phyloP scores from a whole-genome alignment of 2,797 vertebrate species.

The Scarus forsteni region DNA sequence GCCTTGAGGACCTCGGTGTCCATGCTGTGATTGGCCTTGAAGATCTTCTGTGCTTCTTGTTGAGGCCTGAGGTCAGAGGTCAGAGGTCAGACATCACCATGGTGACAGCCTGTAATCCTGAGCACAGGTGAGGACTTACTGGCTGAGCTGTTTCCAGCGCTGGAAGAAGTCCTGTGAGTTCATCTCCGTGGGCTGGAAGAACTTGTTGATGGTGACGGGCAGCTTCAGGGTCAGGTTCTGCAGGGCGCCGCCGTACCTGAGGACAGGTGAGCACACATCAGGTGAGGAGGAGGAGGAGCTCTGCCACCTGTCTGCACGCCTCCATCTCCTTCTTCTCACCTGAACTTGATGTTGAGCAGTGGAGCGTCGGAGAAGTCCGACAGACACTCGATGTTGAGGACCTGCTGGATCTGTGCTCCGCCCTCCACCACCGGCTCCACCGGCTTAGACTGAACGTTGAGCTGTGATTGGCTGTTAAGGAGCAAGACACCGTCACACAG shows the following conservation, averaged over 20 bases:
- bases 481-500: not conserved
- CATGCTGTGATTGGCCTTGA: constrained; percentile 93
- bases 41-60: constrained; percentile 95
- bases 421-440: constrained; percentile 93
- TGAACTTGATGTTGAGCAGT: constrained; percentile 92
- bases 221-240: constrained; percentile 92
- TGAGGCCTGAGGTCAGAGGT: constrained; percentile 83
- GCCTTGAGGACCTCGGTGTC: constrained; percentile 93
- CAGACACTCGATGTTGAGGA: constrained; percentile 94
- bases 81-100: constrained; percentile 6
- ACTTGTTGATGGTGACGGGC: constrained; percentile 95
- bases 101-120: not conserved
- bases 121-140: constrained; percentile 76
- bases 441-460: constrained; percentile 91
- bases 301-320: too few relatives aligned
- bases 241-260: constrained; percentile 90
- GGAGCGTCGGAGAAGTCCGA: constrained; percentile 89
- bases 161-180: constrained; percentile 93
- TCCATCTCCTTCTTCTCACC: constrained; percentile 70
- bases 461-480: constrained; percentile 89
- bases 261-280: not conserved
- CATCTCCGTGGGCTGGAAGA: constrained; percentile 96
- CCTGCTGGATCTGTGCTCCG: constrained; percentile 94
- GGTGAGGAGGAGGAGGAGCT: too few relatives aligned
- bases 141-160: constrained; percentile 96